Conservation (phyloP, 2,888 invertebrate species). For the Stictocephala bisonia region DNA sequence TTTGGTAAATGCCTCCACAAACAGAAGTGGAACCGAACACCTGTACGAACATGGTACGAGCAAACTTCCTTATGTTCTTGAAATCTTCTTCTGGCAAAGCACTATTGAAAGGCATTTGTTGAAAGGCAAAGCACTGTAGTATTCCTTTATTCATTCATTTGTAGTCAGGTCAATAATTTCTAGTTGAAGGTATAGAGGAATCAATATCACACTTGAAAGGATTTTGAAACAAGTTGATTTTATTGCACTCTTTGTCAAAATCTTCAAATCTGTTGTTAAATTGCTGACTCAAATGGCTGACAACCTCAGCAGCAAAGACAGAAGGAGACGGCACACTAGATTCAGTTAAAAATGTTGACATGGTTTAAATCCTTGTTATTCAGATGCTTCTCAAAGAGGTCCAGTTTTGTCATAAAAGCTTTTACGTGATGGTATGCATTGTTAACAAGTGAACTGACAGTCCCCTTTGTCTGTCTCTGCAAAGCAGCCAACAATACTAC, state of each 20-base stretch:
- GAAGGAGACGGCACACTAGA: constrained; percentile 8
- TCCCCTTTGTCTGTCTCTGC: background rate
- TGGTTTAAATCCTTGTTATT: constrained; percentile 1
- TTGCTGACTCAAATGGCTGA: constrained; percentile 1
- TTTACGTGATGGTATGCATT: constrained; percentile 4
- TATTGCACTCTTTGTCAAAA: constrained; percentile 5
- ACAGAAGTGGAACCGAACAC: constrained; percentile 8
- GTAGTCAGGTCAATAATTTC: background rate
- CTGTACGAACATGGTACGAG: background rate
- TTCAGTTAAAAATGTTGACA: constrained; percentile 6
- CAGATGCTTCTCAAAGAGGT: constrained; percentile 5
- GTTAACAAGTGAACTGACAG: background rate
- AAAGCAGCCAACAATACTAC: background rate
- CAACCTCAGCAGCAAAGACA: background rate
- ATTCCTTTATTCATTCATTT: background rate
- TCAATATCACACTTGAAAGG: background rate
- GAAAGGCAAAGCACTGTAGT: background rate
- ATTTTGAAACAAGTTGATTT: background rate
- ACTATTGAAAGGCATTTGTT: background rate
- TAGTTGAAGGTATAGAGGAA: background rate
- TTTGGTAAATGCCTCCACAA: constrained; percentile 3
- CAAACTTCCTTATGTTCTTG: constrained; percentile 23
- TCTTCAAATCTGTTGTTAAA: constrained; percentile 10
- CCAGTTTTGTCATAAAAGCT: background rate
- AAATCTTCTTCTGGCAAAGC: constrained; percentile 6